Conservation (phyloP, 2,888 invertebrate genomes). For the Lamellibrachia columna region DNA sequence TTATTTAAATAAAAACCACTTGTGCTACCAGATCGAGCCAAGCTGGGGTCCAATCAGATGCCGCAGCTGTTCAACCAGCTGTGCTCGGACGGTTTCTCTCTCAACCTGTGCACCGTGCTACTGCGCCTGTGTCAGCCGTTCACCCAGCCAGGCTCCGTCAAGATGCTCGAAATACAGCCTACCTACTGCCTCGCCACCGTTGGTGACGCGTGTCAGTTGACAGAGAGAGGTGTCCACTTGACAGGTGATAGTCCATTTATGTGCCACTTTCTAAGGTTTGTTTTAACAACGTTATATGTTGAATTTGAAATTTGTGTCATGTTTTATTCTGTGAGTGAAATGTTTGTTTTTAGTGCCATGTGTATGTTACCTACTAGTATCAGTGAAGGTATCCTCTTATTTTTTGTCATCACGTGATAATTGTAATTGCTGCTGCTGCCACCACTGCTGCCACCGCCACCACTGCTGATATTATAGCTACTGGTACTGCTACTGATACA, state of each 20-base stretch:
- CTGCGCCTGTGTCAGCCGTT: slow-evolving; percentile 86
- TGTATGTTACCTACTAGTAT: too few species aligned
- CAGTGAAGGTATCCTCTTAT: too few species aligned
- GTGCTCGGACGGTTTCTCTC: slow-evolving; percentile 83
- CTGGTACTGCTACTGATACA: too few species aligned
- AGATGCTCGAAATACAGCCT: slow-evolving; percentile 86
- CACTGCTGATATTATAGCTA: too few species aligned
- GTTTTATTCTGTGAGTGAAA: too few species aligned
- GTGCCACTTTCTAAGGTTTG: background rate
- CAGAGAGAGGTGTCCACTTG: slow-evolving; percentile 48
- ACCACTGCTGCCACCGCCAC: too few species aligned
- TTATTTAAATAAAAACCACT: background rate
- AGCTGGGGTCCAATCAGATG: slow-evolving; percentile 81
- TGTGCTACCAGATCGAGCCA: slow-evolving; percentile 74
- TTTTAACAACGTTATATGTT: background rate
- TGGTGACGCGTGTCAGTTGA: slow-evolving; percentile 35
- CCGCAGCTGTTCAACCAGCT: too few species aligned
- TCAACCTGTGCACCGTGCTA: slow-evolving; percentile 80
- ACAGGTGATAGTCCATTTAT: slow-evolving; percentile 30
- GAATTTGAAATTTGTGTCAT: too few species aligned
- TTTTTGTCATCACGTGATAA: too few species aligned
- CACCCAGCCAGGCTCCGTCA: slow-evolving; percentile 70
- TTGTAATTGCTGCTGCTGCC: too few species aligned
- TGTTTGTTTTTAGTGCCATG: too few species aligned
- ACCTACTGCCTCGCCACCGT: slow-evolving; percentile 64